Conservation (phyloP, 1,140 invertebrate species). For the Brachionus koreanus region DNA sequence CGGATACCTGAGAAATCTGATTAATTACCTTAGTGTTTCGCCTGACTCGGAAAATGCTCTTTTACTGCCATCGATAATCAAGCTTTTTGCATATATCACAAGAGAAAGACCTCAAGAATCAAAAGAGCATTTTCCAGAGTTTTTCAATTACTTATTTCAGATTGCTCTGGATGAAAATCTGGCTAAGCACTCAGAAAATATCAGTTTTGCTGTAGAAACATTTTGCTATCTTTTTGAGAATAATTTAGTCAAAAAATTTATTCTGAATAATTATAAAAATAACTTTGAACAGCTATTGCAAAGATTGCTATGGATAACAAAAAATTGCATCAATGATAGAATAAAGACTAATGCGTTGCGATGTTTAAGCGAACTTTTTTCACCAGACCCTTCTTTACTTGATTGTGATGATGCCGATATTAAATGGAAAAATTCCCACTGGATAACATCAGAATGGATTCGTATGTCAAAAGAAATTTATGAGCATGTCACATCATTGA, state of each 20-base stretch:
- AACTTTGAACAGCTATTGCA: not conserved
- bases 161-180: not conserved
- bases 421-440: constrained; percentile 25
- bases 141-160: not conserved
- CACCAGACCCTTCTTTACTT: not conserved
- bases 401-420: not conserved
- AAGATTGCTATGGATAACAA: constrained; percentile 17
- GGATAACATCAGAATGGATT: constrained; percentile 15
- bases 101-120: not conserved
- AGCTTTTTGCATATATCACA: not conserved
- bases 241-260: constrained; percentile 12
- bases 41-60: not conserved
- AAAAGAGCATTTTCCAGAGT: not conserved
- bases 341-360: not conserved
- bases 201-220: not conserved
- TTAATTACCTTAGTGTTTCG: not conserved
- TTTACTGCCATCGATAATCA: not conserved
- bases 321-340: constrained; percentile 4
- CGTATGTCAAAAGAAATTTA: not conserved
- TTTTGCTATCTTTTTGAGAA: not conserved
- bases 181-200: not conserved
- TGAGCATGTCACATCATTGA: not conserved
- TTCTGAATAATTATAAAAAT: not conserved
- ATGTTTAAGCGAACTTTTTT: not conserved
- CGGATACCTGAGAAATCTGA: not conserved